Conservation (phyloP, 2,113 vertebrate genomes). For the Passer domesticus region DNA sequence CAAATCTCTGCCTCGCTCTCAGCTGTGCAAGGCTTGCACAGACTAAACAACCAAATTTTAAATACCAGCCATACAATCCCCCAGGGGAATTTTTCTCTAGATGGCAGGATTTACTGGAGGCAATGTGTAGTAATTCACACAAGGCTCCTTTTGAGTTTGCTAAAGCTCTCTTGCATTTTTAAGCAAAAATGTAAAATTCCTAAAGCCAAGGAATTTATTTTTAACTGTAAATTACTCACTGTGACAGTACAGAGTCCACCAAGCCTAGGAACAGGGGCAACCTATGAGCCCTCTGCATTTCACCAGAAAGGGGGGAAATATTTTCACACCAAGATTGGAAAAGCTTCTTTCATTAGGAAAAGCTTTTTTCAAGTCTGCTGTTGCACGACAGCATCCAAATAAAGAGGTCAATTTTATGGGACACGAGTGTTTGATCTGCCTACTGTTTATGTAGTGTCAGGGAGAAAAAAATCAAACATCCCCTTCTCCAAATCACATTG, state of each 20-base stretch:
- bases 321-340: background rate
- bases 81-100: background rate
- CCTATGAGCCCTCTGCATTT: background rate
- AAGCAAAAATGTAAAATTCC: background rate
- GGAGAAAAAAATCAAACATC: background rate
- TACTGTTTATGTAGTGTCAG: background rate
- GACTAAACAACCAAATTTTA: background rate
- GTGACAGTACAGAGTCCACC: background rate
- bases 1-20: accelerated
- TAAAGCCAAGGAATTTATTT: background rate
- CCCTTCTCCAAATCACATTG: background rate
- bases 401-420: background rate
- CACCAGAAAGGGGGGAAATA: background rate
- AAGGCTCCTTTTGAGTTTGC: background rate
- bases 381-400: background rate
- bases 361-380: background rate
- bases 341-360: background rate
- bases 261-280: background rate
- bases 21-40: background rate
- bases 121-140: background rate
- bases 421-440: background rate
- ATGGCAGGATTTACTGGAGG: background rate
- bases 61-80: background rate
- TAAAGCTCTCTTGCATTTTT: background rate
- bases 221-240: background rate